phyloP scores from a whole-genome alignment of 1,140 invertebrate species.

The Centruroides vittatus region DNA sequence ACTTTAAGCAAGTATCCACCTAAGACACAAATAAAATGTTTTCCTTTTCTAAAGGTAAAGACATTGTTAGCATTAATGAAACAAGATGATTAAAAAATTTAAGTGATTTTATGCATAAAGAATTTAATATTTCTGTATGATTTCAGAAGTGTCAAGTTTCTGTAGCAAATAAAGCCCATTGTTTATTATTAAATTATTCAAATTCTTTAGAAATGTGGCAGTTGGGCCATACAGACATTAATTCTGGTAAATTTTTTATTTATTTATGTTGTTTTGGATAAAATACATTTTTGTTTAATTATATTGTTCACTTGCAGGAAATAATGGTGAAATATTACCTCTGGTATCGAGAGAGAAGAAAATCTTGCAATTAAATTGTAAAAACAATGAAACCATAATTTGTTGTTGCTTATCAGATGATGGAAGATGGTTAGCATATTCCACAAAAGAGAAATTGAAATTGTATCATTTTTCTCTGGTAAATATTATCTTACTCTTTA shows the following conservation, averaged over 20 bases:
- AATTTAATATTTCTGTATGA: too few relatives aligned
- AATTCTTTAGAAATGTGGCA: conserved; percentile 16
- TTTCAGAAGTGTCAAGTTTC: background rate
- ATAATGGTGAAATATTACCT: too few relatives aligned
- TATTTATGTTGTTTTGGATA: too few relatives aligned
- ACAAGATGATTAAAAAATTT: background rate
- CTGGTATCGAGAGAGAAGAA: too few relatives aligned
- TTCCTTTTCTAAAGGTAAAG: conserved; percentile 8
- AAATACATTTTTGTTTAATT: too few relatives aligned
- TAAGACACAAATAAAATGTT: conserved; percentile 4
- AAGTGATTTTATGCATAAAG: background rate
- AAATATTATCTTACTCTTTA: background rate
- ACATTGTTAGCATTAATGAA: background rate
- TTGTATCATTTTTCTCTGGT: conserved; percentile 3
- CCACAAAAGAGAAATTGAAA: conserved; percentile 6
- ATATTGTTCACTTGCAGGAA: too few relatives aligned
- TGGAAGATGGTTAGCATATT: conserved; percentile 13
- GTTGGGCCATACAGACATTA: background rate
- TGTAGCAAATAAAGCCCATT: background rate
- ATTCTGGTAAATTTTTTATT: too few relatives aligned
- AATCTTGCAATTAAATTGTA: conserved; percentile 3
- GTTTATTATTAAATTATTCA: conserved; percentile 12
- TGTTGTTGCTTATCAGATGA: conserved; percentile 5
- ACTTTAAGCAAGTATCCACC: conserved; percentile 11
- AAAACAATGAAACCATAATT: conserved; percentile 9